A percentile compares a stretch with the other conserved stretches of the same genome.
Evolutionary conservation across 1,140 invertebrate genomes (phyloP).

Genomic region (Vanessa atalanta): DNA sequence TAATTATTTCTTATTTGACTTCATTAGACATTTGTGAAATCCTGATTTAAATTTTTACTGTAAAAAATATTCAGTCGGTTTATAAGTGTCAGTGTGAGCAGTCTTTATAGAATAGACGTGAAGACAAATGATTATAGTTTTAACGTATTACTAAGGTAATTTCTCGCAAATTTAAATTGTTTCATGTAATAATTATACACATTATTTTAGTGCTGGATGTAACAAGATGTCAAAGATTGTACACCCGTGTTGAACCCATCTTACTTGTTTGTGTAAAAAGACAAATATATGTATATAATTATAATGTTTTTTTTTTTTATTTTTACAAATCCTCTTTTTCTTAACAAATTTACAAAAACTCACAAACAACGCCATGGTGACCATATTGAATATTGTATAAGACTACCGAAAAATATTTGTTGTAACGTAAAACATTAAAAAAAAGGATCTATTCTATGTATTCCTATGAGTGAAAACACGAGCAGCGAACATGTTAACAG

Average conservation of each 20-base stretch:
- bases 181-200: constrained; percentile 6
- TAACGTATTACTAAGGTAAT: constrained; percentile 16
- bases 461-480: too few relatives aligned
- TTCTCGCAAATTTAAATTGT: constrained; percentile 17
- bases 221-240: constrained; percentile 8
- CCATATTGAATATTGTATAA: too few relatives aligned
- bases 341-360: too few relatives aligned
- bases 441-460: too few relatives aligned
- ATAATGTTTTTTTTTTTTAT: constrained; percentile 40
- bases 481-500: too few relatives aligned
- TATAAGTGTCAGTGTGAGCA: constrained; percentile 14
- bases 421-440: too few relatives aligned
- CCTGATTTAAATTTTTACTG: not conserved
- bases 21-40: constrained; percentile 1
- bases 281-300: constrained; percentile 68
- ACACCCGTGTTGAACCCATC: constrained; percentile 1
- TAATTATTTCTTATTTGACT: not conserved
- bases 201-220: not conserved
- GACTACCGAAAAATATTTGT: too few relatives aligned
- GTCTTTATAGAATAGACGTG: not conserved
- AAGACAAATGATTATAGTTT: constrained; percentile 19
- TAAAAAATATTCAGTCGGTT: not conserved
- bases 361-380: too few relatives aligned
- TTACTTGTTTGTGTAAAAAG: constrained; percentile 42
- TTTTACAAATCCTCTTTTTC: not conserved